phyloP scores from a whole-genome alignment of 2,888 invertebrate species.

The Fissipunctia ypsillon region DNA sequence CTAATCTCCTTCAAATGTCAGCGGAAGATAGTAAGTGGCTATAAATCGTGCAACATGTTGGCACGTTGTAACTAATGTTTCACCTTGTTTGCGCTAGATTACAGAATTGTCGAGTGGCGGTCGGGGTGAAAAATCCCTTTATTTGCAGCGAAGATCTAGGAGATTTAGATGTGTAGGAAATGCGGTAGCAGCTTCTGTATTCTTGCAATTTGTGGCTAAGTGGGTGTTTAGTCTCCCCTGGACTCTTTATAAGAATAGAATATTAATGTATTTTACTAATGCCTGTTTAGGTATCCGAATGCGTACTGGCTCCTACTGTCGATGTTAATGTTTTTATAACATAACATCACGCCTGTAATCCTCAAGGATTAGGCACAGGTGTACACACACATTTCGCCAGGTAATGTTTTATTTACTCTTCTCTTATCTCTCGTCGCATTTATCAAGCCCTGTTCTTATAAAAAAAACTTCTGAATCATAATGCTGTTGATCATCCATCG shows the following conservation, averaged over 20 bases:
- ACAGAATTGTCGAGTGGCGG: slow-evolving; percentile 44
- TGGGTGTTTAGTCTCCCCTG: background rate
- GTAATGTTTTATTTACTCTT: background rate
- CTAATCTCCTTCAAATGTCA: slow-evolving; percentile 58
- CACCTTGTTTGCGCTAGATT: slow-evolving; percentile 59
- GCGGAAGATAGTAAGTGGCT: slow-evolving; percentile 50
- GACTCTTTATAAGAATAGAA: too few species aligned
- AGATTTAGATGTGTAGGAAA: slow-evolving; percentile 38
- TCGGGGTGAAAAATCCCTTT: slow-evolving; percentile 47
- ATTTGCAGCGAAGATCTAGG: slow-evolving; percentile 31
- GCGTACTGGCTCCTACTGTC: background rate
- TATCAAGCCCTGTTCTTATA: too few species aligned
- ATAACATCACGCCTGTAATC: background rate
- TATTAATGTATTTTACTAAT: background rate
- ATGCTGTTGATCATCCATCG: background rate
- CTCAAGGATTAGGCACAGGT: too few species aligned
- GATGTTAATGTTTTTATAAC: background rate
- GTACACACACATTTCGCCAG: background rate
- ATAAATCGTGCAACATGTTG: slow-evolving; percentile 58
- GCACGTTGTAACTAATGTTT: slow-evolving; percentile 56
- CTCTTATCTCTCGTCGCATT: background rate
- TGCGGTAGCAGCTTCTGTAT: slow-evolving; percentile 10
- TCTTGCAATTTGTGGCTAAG: slow-evolving; percentile 30
- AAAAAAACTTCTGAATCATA: background rate
- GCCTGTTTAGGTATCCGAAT: background rate